These are phyloP conservation scores for Platysternon megacephalum DNA, from an alignment of 2,113 vertebrate species.

Conservation along the genomic window DNA sequence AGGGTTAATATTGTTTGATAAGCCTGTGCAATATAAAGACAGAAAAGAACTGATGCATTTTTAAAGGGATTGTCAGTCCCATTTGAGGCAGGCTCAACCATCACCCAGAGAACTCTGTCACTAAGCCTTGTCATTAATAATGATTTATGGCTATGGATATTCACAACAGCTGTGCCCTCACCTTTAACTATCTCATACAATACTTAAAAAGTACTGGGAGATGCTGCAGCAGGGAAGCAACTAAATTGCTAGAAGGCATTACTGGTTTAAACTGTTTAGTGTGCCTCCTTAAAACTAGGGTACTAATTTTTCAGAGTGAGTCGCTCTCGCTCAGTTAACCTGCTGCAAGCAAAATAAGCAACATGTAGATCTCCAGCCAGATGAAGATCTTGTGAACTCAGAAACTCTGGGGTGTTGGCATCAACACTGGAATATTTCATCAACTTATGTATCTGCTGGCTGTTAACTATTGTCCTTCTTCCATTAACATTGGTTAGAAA, in stretches of 20 bases:
- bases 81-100: slow-evolving; percentile 55
- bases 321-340: slow-evolving; percentile 15
- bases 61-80: slow-evolving; percentile 74
- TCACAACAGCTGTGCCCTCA: slow-evolving; percentile 77
- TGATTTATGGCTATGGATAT: slow-evolving; percentile 79
- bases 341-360: slow-evolving; percentile 29
- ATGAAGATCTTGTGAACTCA: background rate
- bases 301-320: slow-evolving; percentile 45
- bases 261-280: slow-evolving; percentile 69
- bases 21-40: slow-evolving; percentile 63
- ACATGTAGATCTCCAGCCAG: slow-evolving; percentile 1
- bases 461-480: accelerated
- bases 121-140: slow-evolving; percentile 73
- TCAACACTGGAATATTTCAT: background rate
- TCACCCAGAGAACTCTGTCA: slow-evolving; percentile 73
- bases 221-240: slow-evolving; percentile 74
- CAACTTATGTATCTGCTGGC: background rate
- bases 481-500: background rate
- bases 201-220: slow-evolving; percentile 77
- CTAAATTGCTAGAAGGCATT: slow-evolving; percentile 73
- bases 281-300: slow-evolving; percentile 56
- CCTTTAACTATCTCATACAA: slow-evolving; percentile 79
- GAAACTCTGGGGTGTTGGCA: background rate
- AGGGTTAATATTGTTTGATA: slow-evolving; percentile 78
- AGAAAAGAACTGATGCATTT: slow-evolving; percentile 76